These are phyloP conservation scores for Rhinoptilus africanus DNA, from an alignment of 2,113 vertebrate species.

Conservation along the genomic window DNA sequence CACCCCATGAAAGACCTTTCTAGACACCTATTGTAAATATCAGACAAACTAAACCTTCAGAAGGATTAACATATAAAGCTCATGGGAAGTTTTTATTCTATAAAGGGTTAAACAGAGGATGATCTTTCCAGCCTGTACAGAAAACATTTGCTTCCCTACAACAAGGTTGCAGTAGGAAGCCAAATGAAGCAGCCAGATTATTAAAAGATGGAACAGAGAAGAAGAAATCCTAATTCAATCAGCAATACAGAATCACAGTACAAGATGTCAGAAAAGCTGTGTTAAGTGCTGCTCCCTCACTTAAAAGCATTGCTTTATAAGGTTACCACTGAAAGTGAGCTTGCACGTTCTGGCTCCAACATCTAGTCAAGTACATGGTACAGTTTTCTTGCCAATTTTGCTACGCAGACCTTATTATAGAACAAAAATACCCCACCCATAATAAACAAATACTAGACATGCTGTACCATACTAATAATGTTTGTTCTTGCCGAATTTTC, in stretches of 20 bases:
- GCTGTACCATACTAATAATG: background rate
- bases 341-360: conserved; percentile 1
- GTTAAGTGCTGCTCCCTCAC: background rate
- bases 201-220: background rate
- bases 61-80: background rate
- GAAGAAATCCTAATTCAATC: background rate
- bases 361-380: background rate
- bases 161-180: background rate
- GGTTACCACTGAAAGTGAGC: conserved; percentile 10
- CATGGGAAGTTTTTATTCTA: background rate
- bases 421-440: conserved; percentile 24
- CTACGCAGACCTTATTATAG: conserved; percentile 32
- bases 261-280: background rate
- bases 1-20: background rate
- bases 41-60: background rate
- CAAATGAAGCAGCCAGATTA: background rate
- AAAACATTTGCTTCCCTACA: background rate
- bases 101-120: background rate
- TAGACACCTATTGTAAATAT: background rate
- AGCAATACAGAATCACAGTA: background rate
- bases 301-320: conserved; percentile 58
- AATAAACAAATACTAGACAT: conserved; percentile 19
- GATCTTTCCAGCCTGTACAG: background rate
- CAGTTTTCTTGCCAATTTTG: conserved; percentile 27
- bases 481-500: background rate